A percentile compares a stretch with the other conserved stretches of the same genome.
phyloP scores from a whole-genome alignment of 2,113 vertebrate genomes.

The Neofelis nebulosa region DNA sequence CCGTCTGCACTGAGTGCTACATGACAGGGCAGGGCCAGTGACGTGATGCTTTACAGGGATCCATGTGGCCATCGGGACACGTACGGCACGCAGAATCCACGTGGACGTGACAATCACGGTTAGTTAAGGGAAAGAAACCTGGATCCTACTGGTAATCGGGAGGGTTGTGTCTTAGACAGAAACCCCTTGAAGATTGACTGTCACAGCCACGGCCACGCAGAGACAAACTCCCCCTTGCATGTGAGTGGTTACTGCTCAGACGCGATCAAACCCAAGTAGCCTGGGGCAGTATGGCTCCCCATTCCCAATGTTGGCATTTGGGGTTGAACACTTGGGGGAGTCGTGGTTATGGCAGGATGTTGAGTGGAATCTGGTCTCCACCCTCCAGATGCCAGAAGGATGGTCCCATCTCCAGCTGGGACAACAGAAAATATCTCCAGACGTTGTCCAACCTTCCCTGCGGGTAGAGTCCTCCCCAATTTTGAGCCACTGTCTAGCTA shows the following conservation, averaged over 20 bases:
- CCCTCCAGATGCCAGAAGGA: accelerated
- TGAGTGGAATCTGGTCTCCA: no score
- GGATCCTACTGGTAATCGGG: background rate
- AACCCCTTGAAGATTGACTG: background rate
- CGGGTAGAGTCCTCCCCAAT: background rate
- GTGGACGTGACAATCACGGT: background rate
- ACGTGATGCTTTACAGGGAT: background rate
- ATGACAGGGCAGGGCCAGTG: no score
- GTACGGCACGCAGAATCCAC: background rate
- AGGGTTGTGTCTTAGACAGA: background rate
- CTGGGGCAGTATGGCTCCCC: background rate
- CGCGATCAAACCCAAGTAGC: background rate
- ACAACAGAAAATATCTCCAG: accelerated
- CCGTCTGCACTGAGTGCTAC: background rate
- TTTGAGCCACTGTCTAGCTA: background rate
- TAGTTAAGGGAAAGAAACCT: background rate
- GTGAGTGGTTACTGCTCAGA: slow-evolving; percentile 9
- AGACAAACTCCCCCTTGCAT: background rate
- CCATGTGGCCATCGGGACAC: background rate
- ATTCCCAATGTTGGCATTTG: background rate
- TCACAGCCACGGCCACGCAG: background rate
- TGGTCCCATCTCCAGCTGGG: accelerated
- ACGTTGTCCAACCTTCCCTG: background rate
- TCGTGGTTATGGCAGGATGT: accelerated
- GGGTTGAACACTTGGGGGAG: no score